phyloP scores from a whole-genome alignment of 2,113 vertebrate species.

The Diglossa brunneiventris region DNA sequence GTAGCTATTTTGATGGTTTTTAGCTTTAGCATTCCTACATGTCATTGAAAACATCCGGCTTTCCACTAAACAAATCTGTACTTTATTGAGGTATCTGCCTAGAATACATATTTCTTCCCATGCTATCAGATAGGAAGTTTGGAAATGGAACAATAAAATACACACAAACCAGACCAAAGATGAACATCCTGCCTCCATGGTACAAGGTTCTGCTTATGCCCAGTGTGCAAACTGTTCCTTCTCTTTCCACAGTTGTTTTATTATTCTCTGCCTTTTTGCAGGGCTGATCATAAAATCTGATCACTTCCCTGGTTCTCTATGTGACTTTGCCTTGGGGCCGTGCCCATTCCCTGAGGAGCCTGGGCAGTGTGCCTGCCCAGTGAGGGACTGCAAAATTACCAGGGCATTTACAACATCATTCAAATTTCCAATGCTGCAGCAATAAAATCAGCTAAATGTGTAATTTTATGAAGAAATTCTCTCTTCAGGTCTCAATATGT shows the following conservation, averaged over 20 bases:
- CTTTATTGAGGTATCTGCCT: background rate
- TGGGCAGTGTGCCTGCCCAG: background rate
- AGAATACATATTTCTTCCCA: background rate
- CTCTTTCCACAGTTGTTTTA: background rate
- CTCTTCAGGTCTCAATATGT: background rate
- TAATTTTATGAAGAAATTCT: background rate
- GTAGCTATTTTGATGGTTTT: constrained; percentile 11
- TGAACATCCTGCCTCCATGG: fast-evolving
- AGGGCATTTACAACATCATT: background rate
- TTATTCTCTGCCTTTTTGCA: background rate
- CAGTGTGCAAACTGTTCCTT: background rate
- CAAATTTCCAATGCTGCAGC: background rate
- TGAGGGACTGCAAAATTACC: background rate
- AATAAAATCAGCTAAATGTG: background rate
- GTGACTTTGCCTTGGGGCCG: background rate
- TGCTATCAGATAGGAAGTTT: background rate
- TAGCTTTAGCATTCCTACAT: background rate
- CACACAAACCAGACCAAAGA: background rate
- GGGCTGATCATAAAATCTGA: background rate
- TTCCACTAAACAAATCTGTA: background rate
- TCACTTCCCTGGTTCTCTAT: background rate
- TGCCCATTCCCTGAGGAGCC: background rate
- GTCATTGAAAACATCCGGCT: background rate
- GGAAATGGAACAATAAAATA: background rate
- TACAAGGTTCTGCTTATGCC: background rate